Base-by-base conservation (phyloP, 2,113 vertebrate species). In the Equus quagga region DNA sequence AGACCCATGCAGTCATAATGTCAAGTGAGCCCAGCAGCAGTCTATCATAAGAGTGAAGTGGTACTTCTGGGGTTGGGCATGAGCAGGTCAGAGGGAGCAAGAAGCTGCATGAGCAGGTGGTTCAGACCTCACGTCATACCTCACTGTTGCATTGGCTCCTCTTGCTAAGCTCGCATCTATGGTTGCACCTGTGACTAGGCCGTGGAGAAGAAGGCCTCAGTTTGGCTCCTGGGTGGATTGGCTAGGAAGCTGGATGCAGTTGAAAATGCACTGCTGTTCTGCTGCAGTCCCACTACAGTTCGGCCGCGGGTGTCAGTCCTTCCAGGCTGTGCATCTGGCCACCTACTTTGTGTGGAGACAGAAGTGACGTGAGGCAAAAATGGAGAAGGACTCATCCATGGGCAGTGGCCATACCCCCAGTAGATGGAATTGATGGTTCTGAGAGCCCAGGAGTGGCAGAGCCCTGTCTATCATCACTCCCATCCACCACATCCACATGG, bases 71-170 rank as follows among this genome's bases (percentile, higher is more conserved):
- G 62, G 15, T 69, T 13, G 19, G 28, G 24, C 28, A 49, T 3
- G 49, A 36, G 12, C 51, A 56, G 36, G 51, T 56, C 28, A 56
- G 51, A 78, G 64, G 11, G 28, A 58, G n/a, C 64, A 46, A 80
- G 51, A 31, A 60, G 51, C 28, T 81, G n/a, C 28, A 8, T 24
- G 11, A 58, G 36, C 31, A 15, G 26, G 24, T 17, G 44, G 5
- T 31, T 60, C 2, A 0, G 23, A 8, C 28, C 12, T 56, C 8
- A 14, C 31, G 0, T 79, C 36, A 31, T 36, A 3, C 33, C n/a
- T 62, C 86, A 24, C 56, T 41, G 33, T 13, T 19, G 23, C 6
- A 12, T 24, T 24, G 41, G 36, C 65, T 3, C 8, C 1, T 67
- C 18, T 67, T 6, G 23, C 24, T 23, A 26, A 14, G 24, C 75